Evolutionary conservation across 2,113 vertebrate genomes (phyloP).

Genomic region (Enhydra lutris): DNA sequence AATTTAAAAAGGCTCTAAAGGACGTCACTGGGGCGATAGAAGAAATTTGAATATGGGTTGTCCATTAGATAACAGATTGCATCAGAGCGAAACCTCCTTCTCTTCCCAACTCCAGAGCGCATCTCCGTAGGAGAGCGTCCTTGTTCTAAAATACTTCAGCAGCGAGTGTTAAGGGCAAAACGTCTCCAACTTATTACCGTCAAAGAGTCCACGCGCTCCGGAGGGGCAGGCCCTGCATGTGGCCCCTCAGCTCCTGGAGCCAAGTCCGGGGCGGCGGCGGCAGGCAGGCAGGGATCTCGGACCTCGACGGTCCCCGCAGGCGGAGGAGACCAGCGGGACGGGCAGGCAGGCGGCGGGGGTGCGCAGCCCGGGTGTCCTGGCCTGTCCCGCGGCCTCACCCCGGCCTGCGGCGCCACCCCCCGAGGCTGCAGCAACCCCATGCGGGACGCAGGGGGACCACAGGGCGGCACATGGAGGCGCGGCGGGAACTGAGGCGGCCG

Average conservation of each 20-base stretch:
- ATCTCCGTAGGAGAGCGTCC: not conserved
- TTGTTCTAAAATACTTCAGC: not conserved
- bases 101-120: not conserved
- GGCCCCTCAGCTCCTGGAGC: not conserved
- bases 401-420: slow-evolving; percentile 85
- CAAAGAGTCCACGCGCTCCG: not conserved
- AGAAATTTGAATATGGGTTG: not conserved
- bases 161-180: not conserved
- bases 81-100: not conserved
- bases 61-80: not conserved
- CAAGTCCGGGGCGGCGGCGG: not conserved
- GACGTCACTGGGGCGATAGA: not conserved
- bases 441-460: slow-evolving; percentile 81
- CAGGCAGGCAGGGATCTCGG: not conserved
- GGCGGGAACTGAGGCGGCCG: no score
- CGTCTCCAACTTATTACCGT: not conserved
- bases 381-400: not conserved
- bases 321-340: not conserved
- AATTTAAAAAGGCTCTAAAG: not conserved
- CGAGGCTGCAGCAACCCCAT: slow-evolving; percentile 89
- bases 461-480: no score
- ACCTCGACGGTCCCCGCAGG: not conserved
- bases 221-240: no score
- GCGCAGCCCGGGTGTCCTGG: not conserved
- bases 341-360: not conserved